Percentiles rank a stretch among this genome's conserved stretches.
Evolutionary conservation across 2,113 vertebrate genomes (phyloP).

Genomic region (Calidris pygmaea): DNA sequence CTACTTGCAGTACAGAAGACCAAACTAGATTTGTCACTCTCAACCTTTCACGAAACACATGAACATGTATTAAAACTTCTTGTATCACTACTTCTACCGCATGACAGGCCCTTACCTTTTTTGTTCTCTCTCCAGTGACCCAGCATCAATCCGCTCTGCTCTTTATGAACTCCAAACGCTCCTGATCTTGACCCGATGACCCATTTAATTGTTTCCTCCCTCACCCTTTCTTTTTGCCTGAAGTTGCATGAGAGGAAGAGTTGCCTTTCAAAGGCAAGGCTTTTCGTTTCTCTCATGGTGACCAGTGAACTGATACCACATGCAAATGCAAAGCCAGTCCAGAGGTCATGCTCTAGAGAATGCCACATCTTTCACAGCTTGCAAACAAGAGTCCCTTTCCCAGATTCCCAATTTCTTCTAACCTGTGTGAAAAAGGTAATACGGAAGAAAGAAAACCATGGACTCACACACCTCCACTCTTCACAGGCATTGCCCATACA

Average conservation of each 20-base stretch:
- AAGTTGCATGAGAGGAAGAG: neutral
- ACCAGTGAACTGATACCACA: neutral
- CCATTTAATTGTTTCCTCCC: neutral
- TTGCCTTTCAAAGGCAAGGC: neutral
- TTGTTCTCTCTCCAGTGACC: neutral
- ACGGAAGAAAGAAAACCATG: neutral
- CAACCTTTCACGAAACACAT: neutral
- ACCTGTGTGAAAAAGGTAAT: neutral
- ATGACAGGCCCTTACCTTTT: neutral
- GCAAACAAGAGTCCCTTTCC: neutral
- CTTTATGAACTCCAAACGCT: conserved; percentile 14
- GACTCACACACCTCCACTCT: neutral
- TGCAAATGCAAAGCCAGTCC: neutral
- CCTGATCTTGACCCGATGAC: conserved; percentile 44
- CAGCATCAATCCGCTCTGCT: conserved; percentile 30
- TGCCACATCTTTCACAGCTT: neutral
- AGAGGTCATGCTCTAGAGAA: neutral
- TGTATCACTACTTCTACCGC: neutral
- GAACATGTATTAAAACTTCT: neutral
- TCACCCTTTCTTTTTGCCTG: neutral
- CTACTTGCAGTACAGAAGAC: neutral
- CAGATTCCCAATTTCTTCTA: neutral
- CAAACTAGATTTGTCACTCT: neutral
- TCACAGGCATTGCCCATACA: neutral
- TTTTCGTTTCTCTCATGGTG: neutral